A percentile compares a stretch with the other conserved stretches of the same genome.
phyloP scores from a whole-genome alignment of 1,140 invertebrate species.

The Drosophila pruinosa region DNA sequence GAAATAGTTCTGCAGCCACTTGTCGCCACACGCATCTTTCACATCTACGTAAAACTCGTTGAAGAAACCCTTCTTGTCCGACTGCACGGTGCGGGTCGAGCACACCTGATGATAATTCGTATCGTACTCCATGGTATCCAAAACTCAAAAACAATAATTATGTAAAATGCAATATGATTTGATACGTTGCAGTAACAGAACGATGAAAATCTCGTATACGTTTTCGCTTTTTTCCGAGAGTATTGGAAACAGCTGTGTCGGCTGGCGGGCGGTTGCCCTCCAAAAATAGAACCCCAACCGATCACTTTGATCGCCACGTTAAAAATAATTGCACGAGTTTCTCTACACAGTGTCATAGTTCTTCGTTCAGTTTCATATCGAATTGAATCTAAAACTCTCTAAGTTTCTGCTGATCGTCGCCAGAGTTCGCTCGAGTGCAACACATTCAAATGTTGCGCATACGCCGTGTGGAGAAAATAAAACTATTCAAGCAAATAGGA shows the following conservation, averaged over 20 bases:
- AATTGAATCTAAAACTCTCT: no score
- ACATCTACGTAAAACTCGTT: conserved; percentile 83
- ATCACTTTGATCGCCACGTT: conserved; percentile 60
- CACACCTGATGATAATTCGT: conserved; percentile 83
- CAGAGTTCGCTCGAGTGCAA: conserved; percentile 20
- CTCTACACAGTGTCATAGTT: conserved; percentile 4
- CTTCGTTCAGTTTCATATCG: conserved; percentile 6
- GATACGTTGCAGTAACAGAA: background rate
- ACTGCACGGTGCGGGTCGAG: conserved; percentile 85
- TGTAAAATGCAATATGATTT: conserved; percentile 52
- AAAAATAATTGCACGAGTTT: conserved; percentile 53
- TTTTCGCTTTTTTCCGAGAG: conserved; percentile 27
- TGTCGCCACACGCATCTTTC: conserved; percentile 81
- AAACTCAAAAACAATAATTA: conserved; percentile 29
- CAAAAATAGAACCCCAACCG: conserved; percentile 62
- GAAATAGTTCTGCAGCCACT: conserved; percentile 85
- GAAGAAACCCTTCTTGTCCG: conserved; percentile 86
- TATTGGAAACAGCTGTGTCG: conserved; percentile 67
- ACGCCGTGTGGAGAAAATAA: background rate
- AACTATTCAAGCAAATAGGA: background rate
- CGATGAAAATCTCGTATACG: conserved; percentile 25
- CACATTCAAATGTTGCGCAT: conserved; percentile 1
- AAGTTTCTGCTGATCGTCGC: background rate
- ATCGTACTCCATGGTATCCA: conserved; percentile 62
- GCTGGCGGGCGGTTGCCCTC: conserved; percentile 40